phyloP scores from a whole-genome alignment of 1,140 invertebrate species.

The Leptinotarsa texana region DNA sequence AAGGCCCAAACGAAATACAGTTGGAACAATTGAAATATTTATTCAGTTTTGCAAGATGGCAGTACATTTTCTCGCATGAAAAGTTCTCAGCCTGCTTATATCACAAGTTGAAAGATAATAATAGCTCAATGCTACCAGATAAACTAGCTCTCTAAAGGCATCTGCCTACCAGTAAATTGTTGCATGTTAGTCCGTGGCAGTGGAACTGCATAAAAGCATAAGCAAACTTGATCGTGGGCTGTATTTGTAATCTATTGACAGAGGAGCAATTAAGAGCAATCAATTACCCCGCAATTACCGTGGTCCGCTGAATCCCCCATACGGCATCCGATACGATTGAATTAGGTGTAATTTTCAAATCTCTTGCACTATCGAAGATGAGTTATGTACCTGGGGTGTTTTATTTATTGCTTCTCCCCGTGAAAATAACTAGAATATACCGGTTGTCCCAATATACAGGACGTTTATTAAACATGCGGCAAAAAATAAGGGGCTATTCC shows the following conservation, averaged over 20 bases:
- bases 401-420: neutral
- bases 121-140: neutral
- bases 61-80: neutral
- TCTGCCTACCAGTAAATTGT: slow-evolving; percentile 3
- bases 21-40: neutral
- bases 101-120: neutral
- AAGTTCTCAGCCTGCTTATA: neutral
- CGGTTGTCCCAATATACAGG: neutral
- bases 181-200: neutral
- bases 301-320: slow-evolving; percentile 17
- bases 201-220: slow-evolving; percentile 18
- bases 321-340: slow-evolving; percentile 7
- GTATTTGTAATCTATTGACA: slow-evolving; percentile 28
- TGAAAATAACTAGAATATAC: neutral
- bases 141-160: slow-evolving; percentile 5
- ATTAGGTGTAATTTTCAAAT: slow-evolving; percentile 17
- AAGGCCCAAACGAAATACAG: neutral
- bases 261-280: slow-evolving; percentile 30
- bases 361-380: slow-evolving; percentile 14
- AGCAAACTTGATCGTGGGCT: slow-evolving; percentile 25
- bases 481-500: too few relatives aligned
- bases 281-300: slow-evolving; percentile 26
- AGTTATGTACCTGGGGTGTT: neutral
- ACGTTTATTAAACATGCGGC: neutral
- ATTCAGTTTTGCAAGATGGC: neutral